Evolutionary conservation across 2,888 invertebrate genomes (phyloP).

Genomic region (Atethmia centrago): DNA sequence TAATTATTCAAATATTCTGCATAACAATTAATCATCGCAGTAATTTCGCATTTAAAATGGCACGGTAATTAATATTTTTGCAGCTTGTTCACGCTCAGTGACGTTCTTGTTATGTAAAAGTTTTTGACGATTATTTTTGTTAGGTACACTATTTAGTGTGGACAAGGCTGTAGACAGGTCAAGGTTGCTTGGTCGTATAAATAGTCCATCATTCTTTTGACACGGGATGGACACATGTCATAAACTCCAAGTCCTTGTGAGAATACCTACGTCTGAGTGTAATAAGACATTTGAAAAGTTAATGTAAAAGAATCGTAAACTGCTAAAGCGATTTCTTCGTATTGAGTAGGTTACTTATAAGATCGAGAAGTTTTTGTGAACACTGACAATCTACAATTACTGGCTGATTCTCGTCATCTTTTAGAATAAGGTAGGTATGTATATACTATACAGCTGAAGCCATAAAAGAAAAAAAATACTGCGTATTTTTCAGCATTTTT

Average conservation of each 20-base stretch:
- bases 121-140: slow-evolving; percentile 19
- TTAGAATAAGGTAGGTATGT: not conserved
- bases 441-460: not conserved
- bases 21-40: slow-evolving; percentile 23
- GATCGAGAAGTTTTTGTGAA: not conserved
- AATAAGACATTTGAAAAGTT: not conserved
- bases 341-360: not conserved
- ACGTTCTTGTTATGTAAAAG: slow-evolving; percentile 7
- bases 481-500: not conserved
- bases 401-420: not conserved
- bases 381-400: not conserved
- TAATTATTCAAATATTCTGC: slow-evolving; percentile 34
- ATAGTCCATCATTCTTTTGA: slow-evolving; percentile 45
- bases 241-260: slow-evolving; percentile 34
- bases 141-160: slow-evolving; percentile 8
- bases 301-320: slow-evolving; percentile 5
- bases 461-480: not conserved
- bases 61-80: slow-evolving; percentile 32
- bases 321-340: not conserved
- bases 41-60: slow-evolving; percentile 25
- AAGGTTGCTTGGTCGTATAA: slow-evolving; percentile 43
- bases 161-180: slow-evolving; percentile 39
- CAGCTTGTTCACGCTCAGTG: slow-evolving; percentile 10
- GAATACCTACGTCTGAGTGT: slow-evolving; percentile 3
- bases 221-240: slow-evolving; percentile 45